phyloP scores from a whole-genome alignment of 2,113 vertebrate species.

The Sprattus sprattus region DNA sequence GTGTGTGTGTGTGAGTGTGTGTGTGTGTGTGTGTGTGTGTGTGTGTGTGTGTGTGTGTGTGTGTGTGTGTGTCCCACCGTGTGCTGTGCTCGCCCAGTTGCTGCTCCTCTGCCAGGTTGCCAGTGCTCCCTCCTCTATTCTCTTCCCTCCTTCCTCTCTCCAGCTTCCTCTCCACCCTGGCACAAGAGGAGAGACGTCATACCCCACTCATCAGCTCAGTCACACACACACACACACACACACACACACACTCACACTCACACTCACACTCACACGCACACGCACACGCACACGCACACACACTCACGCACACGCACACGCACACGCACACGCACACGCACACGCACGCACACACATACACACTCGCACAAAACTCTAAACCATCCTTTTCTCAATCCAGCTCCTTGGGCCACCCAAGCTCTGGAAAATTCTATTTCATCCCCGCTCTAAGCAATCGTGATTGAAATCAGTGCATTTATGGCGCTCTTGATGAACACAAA shows the following conservation, averaged over 20 bases:
- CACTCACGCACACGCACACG: background rate
- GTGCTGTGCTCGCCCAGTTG: constrained; percentile 65
- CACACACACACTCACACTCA: background rate
- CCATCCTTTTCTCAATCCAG: too few species aligned
- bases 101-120: constrained; percentile 69
- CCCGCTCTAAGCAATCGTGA: background rate
- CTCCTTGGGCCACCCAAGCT: too few species aligned
- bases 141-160: constrained; percentile 68
- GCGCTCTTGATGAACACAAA: background rate
- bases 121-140: constrained; percentile 69
- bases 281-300: background rate
- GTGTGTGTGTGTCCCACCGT: constrained; percentile 56
- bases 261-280: background rate
- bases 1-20: background rate
- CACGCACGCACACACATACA: background rate
- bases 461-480: background rate
- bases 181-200: background rate
- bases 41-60: constrained; percentile 12
- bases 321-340: background rate
- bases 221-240: background rate
- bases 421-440: background rate
- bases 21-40: background rate
- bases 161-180: constrained; percentile 58
- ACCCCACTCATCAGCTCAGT: background rate
- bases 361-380: background rate